Percentiles rank a stretch among this genome's conserved stretches.
These are phyloP conservation scores for Dromas ardeola DNA, from an alignment of 2,113 vertebrate species.

Conservation along the genomic window DNA sequence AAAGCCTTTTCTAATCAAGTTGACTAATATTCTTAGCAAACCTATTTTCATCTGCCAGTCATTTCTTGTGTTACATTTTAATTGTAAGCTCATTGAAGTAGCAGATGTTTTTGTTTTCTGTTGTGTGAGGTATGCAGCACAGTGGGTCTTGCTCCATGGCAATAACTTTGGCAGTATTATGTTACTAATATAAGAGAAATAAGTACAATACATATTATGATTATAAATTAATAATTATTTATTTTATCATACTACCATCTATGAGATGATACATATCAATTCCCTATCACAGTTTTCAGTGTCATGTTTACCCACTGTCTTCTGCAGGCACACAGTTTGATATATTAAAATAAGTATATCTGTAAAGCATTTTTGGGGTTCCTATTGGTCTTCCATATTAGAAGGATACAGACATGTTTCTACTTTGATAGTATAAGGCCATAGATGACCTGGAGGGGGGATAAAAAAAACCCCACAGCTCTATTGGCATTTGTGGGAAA, in stretches of 20 bases:
- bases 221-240: neutral
- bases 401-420: neutral
- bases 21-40: neutral
- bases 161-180: neutral
- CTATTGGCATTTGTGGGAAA: neutral
- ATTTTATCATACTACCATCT: neutral
- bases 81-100: neutral
- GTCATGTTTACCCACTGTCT: neutral
- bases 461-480: neutral
- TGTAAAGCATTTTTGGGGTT: neutral
- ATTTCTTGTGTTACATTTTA: neutral
- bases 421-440: neutral
- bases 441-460: neutral
- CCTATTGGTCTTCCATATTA: neutral
- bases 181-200: neutral
- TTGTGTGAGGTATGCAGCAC: neutral
- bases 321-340: neutral
- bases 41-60: neutral
- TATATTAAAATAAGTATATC: neutral
- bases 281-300: neutral
- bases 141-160: neutral
- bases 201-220: neutral
- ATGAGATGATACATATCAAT: neutral
- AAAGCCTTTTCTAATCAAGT: neutral
- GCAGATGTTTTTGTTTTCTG: neutral